A percentile compares a stretch with the other conserved stretches of the same genome.
Conservation (phyloP, 2,888 invertebrate species). For the Dasypolia templi region DNA sequence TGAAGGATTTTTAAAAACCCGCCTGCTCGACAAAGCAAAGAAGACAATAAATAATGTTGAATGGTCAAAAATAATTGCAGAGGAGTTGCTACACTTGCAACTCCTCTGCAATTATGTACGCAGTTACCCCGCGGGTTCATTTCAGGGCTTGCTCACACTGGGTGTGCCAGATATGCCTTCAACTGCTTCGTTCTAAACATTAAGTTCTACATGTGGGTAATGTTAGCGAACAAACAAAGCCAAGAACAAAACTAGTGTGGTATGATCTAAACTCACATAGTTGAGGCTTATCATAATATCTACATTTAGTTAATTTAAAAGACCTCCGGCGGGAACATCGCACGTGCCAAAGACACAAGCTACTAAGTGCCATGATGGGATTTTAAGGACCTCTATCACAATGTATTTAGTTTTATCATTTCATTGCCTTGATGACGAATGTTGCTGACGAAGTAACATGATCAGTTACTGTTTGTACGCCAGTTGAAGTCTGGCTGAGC, state of each 20-base stretch:
- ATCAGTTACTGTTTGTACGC: slow-evolving; percentile 6
- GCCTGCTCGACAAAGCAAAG: not conserved
- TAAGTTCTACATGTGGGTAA: not conserved
- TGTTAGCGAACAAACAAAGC: not conserved
- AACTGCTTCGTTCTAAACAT: not conserved
- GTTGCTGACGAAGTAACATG: slow-evolving; percentile 16
- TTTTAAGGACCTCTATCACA: slow-evolving; percentile 34
- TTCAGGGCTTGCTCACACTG: not conserved
- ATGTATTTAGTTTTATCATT: slow-evolving; percentile 33
- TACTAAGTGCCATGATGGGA: slow-evolving; percentile 26
- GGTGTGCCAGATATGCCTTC: not conserved
- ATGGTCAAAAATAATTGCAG: not conserved
- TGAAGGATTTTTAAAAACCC: not conserved
- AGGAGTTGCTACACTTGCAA: too few species aligned
- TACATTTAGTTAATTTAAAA: slow-evolving; percentile 17
- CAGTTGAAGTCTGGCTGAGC: slow-evolving; percentile 3
- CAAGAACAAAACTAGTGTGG: not conserved
- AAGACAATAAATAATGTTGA: not conserved
- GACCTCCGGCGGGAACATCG: not conserved
- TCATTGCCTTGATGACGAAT: slow-evolving; percentile 20
- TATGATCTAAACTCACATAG: not conserved
- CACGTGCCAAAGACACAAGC: not conserved
- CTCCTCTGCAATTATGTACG: too few species aligned
- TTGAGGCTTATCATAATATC: not conserved
- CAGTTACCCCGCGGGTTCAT: not conserved